Conservation (phyloP, 2,113 vertebrate genomes). For the Chaetorhynchus papuensis region DNA sequence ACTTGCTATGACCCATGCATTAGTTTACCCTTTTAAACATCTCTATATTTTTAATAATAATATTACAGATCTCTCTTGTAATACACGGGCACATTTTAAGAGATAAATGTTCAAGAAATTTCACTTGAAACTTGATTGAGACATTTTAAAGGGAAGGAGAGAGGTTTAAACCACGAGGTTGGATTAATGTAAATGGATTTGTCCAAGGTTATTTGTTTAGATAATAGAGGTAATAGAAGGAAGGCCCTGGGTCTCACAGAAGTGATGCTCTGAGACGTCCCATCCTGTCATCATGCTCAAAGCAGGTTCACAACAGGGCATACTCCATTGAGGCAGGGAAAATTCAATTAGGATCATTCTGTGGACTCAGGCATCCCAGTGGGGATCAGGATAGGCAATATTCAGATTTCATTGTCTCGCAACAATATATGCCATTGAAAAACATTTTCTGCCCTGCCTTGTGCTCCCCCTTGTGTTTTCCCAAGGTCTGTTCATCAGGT, state of each 20-base stretch:
- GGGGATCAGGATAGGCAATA: conserved; percentile 74
- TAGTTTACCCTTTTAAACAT: neutral
- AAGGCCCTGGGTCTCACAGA: conserved; percentile 77
- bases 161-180: conserved; percentile 68
- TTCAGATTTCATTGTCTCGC: conserved; percentile 84
- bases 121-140: conserved; percentile 65
- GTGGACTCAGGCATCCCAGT: conserved; percentile 77
- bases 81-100: neutral
- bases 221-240: conserved; percentile 85
- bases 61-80: neutral
- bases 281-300: conserved; percentile 83
- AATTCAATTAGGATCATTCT: conserved; percentile 91
- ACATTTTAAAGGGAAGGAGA: conserved; percentile 58
- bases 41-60: neutral
- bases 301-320: conserved; percentile 87
- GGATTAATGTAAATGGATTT: conserved; percentile 79
- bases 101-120: conserved; percentile 43
- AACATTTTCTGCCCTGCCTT: conserved; percentile 38
- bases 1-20: neutral
- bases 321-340: conserved; percentile 88
- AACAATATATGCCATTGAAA: conserved; percentile 73
- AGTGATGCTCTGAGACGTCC: conserved; percentile 78
- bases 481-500: neutral
- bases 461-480: conserved; percentile 46
- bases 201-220: conserved; percentile 85